Conservation (phyloP, 2,113 vertebrate genomes). For the Perca fluviatilis region DNA sequence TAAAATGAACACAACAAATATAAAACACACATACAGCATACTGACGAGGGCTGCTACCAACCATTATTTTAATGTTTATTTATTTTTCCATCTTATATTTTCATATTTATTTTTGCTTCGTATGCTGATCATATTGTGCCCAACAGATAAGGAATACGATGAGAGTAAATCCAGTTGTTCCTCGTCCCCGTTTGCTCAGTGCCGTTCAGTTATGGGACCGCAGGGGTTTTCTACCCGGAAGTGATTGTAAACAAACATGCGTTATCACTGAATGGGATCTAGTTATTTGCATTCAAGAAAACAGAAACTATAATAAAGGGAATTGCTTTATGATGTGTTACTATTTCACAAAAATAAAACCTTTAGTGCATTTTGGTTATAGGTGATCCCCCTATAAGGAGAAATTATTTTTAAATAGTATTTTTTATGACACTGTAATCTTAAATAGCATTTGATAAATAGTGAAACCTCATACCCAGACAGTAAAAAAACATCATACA, state of each 20-base stretch:
- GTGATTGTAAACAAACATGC: no score
- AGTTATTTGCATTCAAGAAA: no score
- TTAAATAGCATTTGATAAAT: neutral
- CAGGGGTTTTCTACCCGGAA: no score
- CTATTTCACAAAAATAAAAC: no score
- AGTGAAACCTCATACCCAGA: neutral
- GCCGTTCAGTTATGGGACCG: no score
- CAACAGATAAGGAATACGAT: neutral
- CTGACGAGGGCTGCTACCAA: neutral
- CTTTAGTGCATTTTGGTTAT: no score
- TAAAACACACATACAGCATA: neutral
- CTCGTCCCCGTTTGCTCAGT: no score
- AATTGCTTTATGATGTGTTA: no score
- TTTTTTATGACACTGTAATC: neutral
- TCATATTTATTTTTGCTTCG: no score
- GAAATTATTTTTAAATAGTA: neutral
- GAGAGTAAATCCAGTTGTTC: no score
- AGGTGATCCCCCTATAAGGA: neutral
- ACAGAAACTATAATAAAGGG: no score
- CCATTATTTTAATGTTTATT: neutral
- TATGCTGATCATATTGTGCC: neutral
- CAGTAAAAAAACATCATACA: neutral
- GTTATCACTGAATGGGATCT: no score
- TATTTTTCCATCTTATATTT: neutral
- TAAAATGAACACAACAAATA: neutral